Conservation (phyloP, 1,140 invertebrate species). For the Drosophila bipectinata region DNA sequence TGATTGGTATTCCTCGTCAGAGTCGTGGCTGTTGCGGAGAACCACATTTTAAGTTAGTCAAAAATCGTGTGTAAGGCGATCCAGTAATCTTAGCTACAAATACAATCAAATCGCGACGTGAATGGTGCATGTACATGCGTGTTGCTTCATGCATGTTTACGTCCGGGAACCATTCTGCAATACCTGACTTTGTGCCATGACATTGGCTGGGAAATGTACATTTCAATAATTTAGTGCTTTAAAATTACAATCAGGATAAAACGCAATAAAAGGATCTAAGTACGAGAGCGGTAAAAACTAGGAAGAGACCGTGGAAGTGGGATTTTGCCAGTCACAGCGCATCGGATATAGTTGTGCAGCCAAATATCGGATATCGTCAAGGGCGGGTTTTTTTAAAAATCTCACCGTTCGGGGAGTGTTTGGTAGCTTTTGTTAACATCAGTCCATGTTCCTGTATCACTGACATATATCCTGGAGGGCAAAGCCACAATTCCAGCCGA, state of each 20-base stretch:
- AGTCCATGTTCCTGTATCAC: not conserved
- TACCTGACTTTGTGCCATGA: constrained; percentile 66
- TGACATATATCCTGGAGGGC: not conserved
- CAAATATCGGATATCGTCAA: constrained; percentile 11
- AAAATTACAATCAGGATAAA: not conserved
- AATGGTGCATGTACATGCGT: constrained; percentile 39
- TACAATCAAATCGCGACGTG: constrained; percentile 1
- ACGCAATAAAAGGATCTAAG: not conserved
- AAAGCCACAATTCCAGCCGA: not conserved
- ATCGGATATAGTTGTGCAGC: not conserved
- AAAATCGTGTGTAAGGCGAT: not conserved
- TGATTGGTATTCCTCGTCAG: constrained; percentile 23
- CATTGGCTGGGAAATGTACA: constrained; percentile 57
- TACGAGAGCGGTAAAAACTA: constrained; percentile 8
- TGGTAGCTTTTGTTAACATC: not conserved
- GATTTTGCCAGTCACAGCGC: constrained; percentile 8
- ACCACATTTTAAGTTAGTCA: not conserved
- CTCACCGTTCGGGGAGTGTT: constrained; percentile 6
- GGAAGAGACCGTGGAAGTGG: not conserved
- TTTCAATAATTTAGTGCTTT: not conserved
- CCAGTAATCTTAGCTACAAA: constrained; percentile 1
- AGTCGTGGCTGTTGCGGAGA: constrained; percentile 9
- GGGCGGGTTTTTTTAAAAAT: constrained; percentile 14
- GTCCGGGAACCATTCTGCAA: not conserved
- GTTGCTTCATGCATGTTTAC: constrained; percentile 27